Conservation (phyloP, 2,888 invertebrate genomes). For the Bhutanitis thaidina region DNA sequence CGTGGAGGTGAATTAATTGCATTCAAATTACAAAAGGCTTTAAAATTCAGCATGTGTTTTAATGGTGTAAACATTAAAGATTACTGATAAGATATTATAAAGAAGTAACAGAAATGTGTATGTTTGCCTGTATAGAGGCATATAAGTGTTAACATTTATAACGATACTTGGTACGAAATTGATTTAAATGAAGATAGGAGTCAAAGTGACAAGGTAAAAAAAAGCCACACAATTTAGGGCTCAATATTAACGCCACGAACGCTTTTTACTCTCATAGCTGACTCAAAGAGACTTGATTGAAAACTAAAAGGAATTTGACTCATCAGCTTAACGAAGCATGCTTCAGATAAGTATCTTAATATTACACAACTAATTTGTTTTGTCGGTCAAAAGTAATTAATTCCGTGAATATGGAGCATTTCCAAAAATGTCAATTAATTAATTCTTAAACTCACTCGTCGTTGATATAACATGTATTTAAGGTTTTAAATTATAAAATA, state of each 20-base stretch:
- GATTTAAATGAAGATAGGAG: background rate
- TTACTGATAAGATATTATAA: no score
- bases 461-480: no score
- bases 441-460: no score
- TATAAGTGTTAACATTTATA: background rate
- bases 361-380: background rate
- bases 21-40: no score
- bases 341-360: slow-evolving; percentile 4
- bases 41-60: no score
- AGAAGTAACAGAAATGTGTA: no score
- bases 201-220: background rate
- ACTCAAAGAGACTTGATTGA: slow-evolving; percentile 49
- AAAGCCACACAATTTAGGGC: slow-evolving; percentile 33
- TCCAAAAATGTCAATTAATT: no score
- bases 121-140: background rate
- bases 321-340: slow-evolving; percentile 42
- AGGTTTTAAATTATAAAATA: no score
- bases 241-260: slow-evolving; percentile 61
- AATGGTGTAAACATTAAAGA: no score
- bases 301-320: slow-evolving; percentile 44
- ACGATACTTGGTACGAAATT: background rate
- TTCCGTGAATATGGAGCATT: no score
- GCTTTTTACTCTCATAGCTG: slow-evolving; percentile 59
- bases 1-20: no score
- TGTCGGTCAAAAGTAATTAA: background rate